Evolutionary conservation across 2,797 vertebrate genomes (phyloP).

Genomic region (Eidolon dupreanum): DNA sequence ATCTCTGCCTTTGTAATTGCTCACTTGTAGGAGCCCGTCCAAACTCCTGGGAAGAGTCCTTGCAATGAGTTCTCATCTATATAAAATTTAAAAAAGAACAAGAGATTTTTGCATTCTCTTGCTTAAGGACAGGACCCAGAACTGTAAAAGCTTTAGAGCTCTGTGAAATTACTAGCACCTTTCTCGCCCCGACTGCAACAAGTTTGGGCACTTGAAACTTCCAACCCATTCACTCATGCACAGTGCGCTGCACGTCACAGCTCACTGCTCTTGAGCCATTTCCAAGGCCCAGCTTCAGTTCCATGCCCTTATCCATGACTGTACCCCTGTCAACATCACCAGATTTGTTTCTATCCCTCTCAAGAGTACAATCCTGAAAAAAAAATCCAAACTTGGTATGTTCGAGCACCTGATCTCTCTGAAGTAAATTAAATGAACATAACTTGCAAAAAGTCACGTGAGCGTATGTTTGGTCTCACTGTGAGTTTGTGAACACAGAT

Average conservation of each 20-base stretch:
- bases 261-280: neutral
- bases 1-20: neutral
- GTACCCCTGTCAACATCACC: neutral
- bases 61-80: neutral
- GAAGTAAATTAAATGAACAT: neutral
- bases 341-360: neutral
- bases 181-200: neutral
- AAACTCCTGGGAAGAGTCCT: neutral
- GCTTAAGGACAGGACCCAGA: neutral
- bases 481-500: neutral
- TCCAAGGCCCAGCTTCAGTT: accelerated
- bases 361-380: neutral
- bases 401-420: neutral
- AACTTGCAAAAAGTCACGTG: neutral
- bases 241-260: neutral
- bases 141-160: neutral
- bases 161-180: neutral
- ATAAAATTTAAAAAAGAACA: neutral
- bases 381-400: neutral
- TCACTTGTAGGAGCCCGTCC: neutral
- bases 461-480: neutral
- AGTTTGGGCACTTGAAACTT: neutral
- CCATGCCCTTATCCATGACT: neutral
- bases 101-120: neutral
- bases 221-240: neutral